phyloP scores from a whole-genome alignment of 2,888 invertebrate species.

The Liposcelis brunnea region DNA sequence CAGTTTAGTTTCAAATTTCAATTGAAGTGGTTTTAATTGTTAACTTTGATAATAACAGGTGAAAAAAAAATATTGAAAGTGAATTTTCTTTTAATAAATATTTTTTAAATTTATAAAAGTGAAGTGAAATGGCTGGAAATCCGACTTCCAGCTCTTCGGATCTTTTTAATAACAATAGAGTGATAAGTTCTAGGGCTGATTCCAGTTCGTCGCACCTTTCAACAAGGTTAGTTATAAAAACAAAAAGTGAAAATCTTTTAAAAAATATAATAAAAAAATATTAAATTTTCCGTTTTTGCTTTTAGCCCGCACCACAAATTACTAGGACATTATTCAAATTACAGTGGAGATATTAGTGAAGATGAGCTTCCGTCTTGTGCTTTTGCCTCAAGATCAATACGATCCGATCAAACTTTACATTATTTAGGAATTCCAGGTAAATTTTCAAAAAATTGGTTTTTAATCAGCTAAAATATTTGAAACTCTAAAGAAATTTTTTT shows the following conservation, averaged over 20 bases:
- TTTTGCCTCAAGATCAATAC: constrained; percentile 41
- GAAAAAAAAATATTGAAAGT: too few species aligned
- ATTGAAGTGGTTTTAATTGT: too few species aligned
- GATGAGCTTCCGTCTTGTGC: constrained; percentile 67
- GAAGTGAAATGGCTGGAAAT: too few species aligned
- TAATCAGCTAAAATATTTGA: constrained; percentile 2
- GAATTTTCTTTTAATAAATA: too few species aligned
- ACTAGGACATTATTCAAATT: background rate
- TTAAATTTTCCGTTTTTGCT: background rate
- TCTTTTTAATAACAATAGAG: background rate
- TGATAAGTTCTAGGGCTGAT: constrained; percentile 5
- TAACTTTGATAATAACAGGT: too few species aligned
- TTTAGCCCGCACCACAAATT: background rate
- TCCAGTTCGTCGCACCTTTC: constrained; percentile 1
- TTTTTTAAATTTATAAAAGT: too few species aligned
- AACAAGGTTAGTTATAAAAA: background rate
- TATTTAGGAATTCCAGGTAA: constrained; percentile 6
- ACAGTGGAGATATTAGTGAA: constrained; percentile 22
- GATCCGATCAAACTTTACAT: background rate
- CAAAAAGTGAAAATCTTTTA: too few species aligned
- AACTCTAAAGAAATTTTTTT: background rate
- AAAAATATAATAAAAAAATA: background rate
- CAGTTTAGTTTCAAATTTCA: too few species aligned
- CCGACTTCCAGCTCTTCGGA: too few species aligned
- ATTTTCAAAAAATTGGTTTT: too few species aligned